Percentiles rank a stretch among this genome's conserved stretches.
Evolutionary conservation across 2,113 vertebrate species (phyloP).

Genomic region (Corythornis cristatus): DNA sequence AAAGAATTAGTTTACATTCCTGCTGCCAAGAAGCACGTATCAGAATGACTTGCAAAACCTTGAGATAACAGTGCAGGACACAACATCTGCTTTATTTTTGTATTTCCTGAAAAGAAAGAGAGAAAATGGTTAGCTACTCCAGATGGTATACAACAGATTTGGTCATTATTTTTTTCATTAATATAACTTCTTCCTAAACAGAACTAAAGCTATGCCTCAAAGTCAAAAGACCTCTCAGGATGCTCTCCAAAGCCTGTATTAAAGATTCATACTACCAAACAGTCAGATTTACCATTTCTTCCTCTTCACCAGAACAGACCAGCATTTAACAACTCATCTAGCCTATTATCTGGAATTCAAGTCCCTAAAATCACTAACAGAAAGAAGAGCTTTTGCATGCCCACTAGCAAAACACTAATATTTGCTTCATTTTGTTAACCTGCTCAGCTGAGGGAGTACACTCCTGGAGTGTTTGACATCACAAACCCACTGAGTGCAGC

Average conservation of each 20-base stretch:
- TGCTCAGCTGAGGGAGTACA: not conserved
- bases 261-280: not conserved
- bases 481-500: not conserved
- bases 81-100: conserved; percentile 66
- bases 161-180: not conserved
- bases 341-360: not conserved
- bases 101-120: conserved; percentile 64
- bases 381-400: not conserved
- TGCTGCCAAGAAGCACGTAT: conserved; percentile 53
- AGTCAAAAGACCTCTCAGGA: not conserved
- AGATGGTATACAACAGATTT: not conserved
- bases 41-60: conserved; percentile 61
- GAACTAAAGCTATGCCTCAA: not conserved
- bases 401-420: not conserved
- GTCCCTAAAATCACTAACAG: not conserved
- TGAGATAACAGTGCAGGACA: conserved; percentile 60
- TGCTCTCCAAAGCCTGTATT: not conserved
- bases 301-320: not conserved
- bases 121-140: conserved; percentile 33
- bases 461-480: not conserved
- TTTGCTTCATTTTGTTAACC: not conserved
- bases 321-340: not conserved
- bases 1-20: conserved; percentile 69
- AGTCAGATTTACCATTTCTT: not conserved
- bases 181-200: not conserved